These are phyloP conservation scores for Philopedon plagiatum DNA, from an alignment of 2,888 invertebrate species.

Conservation along the genomic window DNA sequence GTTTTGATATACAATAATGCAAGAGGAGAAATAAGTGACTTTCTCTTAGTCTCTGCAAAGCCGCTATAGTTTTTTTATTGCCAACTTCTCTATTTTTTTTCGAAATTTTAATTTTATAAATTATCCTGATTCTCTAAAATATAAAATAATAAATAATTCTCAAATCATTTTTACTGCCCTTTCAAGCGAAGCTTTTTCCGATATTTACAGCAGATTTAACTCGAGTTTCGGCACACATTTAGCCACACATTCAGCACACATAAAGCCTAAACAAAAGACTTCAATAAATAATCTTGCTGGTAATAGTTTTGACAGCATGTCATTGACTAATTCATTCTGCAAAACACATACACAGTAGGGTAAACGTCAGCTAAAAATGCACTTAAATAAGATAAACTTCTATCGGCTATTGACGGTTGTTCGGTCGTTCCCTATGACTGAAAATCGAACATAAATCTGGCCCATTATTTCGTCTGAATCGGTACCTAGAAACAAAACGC, in stretches of 20 bases:
- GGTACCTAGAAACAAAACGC: slow-evolving; percentile 30
- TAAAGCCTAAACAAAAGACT: neutral
- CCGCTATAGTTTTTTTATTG: no score
- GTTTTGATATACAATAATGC: no score
- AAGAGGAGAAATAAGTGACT: no score
- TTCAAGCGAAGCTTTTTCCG: neutral
- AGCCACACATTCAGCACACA: no score
- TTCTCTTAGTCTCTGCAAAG: no score
- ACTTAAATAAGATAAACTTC: slow-evolving; percentile 11
- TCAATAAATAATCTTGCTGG: neutral
- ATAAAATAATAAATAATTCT: no score
- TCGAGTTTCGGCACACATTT: neutral
- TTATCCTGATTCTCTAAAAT: no score
- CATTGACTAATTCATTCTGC: slow-evolving; percentile 1
- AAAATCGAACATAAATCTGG: no score
- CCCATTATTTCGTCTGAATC: neutral
- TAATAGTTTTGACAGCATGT: slow-evolving; percentile 15
- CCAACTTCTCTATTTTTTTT: no score
- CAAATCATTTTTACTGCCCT: neutral
- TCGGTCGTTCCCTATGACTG: no score
- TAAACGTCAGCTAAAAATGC: slow-evolving; percentile 4
- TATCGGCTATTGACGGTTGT: neutral
- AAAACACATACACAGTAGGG: neutral
- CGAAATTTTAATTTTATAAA: no score
- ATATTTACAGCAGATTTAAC: neutral